Conservation (phyloP, 1,140 invertebrate species). For the Calycopis cecrops region DNA sequence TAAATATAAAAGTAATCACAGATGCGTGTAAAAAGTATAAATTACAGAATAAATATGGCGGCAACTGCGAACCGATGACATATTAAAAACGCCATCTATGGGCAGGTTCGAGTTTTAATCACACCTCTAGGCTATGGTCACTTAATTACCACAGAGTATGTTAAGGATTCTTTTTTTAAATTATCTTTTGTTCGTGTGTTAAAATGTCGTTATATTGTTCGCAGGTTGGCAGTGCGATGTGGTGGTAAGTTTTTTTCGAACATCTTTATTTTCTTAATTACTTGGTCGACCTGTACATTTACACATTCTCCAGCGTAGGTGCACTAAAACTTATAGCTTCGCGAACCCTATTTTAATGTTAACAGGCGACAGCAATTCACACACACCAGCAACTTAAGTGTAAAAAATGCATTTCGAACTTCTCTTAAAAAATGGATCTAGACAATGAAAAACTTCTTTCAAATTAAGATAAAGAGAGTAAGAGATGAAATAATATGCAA, state of each 20-base stretch:
- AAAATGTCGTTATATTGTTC: constrained; percentile 42
- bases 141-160: constrained; percentile 6
- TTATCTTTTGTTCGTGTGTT: constrained; percentile 33
- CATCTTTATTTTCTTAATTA: not conserved
- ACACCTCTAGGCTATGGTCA: not conserved
- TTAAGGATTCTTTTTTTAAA: constrained; percentile 11
- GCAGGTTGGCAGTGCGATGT: constrained; percentile 24
- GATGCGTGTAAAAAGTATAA: constrained; percentile 36
- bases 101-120: constrained; percentile 19
- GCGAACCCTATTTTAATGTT: too few relatives aligned
- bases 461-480: too few relatives aligned
- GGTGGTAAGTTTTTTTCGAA: constrained; percentile 20
- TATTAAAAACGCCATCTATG: constrained; percentile 32
- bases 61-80: constrained; percentile 36
- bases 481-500: too few relatives aligned
- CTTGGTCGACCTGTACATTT: too few relatives aligned
- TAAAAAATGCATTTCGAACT: too few relatives aligned
- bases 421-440: too few relatives aligned
- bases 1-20: constrained; percentile 36
- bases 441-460: too few relatives aligned
- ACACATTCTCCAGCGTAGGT: too few relatives aligned
- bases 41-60: constrained; percentile 31
- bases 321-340: too few relatives aligned
- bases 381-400: too few relatives aligned
- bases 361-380: too few relatives aligned